Base-by-base conservation (phyloP, 2,113 vertebrate genomes). In the Seriola rivoliana region DNA sequence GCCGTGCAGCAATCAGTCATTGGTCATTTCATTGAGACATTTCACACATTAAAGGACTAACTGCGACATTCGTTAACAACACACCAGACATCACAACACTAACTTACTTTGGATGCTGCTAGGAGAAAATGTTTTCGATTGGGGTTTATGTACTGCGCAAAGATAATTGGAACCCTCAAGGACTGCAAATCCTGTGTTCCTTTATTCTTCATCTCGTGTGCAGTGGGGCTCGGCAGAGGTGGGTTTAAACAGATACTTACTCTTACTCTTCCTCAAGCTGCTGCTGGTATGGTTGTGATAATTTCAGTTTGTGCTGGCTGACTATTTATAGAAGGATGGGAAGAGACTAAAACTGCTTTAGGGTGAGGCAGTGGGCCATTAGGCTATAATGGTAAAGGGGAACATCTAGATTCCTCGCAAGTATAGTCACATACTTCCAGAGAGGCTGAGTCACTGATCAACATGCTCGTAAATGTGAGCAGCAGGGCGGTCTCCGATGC, bases 401-500 rank as follows among this genome's bases (percentile, higher is more conserved):
- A 86, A 85, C 34, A 78, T 68, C 88, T 48, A 66, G 71, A 86
- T 82, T 90, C 76, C 59, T 88, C 44, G 10, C 19, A 38, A 78
- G 69, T 85, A 74, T 8, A 81, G 17, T 86, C 79, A 82, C 66
- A 78, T 58, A 67, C 48, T 85, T 86, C 3, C 38, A 81, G 34
- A 85, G 89, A 91, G 77, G 95, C 95, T 93, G 94, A 96, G 92
- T 96, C 96, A 96, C 58, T 0, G 73, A 58, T 34, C 69, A 13
- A 60, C 54, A 69, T 55, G 72, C 8, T 48, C 63, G 46, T 38
- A 54, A 67, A 32, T 3, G 7, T 63, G 40, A 85, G 40, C 73
- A 40, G 55, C 52, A 25, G 36, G n/a, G 34, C 44, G 4, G 29
- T 6, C 4, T 1, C 14, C 50, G 40, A 60, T n/a, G 59, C n/a